Percentiles rank a stretch among this genome's conserved stretches.
Evolutionary conservation across 2,888 invertebrate species (phyloP).

Genomic region (Nemoura dubitans): DNA sequence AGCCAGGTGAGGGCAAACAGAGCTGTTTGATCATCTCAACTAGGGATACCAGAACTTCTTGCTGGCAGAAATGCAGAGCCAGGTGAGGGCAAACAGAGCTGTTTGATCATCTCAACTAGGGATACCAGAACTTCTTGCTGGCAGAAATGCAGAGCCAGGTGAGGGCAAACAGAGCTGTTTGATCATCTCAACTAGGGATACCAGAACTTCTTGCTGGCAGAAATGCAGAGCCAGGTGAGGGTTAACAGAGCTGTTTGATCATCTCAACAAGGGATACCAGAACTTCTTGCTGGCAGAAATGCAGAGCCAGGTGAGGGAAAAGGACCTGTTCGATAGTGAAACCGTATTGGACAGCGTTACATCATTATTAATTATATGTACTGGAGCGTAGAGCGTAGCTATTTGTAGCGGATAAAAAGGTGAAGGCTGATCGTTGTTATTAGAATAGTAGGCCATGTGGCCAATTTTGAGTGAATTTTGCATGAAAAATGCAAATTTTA

Average conservation of each 20-base stretch:
- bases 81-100: no score
- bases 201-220: slow-evolving; percentile 62
- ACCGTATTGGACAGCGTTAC: no score
- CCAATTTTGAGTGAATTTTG: no score
- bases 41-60: slow-evolving; percentile 70
- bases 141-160: slow-evolving; percentile 68
- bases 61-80: slow-evolving; percentile 63
- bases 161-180: no score
- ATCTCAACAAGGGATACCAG: slow-evolving; percentile 78
- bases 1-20: no score
- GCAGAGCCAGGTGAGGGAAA: slow-evolving; percentile 71
- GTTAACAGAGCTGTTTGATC: slow-evolving; percentile 63
- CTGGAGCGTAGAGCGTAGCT: no score
- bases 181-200: slow-evolving; percentile 81
- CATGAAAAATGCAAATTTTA: no score
- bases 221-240: slow-evolving; percentile 70
- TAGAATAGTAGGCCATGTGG: no score
- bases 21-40: slow-evolving; percentile 71
- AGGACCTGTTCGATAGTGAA: slow-evolving; percentile 60
- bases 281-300: slow-evolving; percentile 63
- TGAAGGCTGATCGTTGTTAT: no score
- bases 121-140: slow-evolving; percentile 68
- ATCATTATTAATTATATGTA: no score
- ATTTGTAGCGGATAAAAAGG: no score
- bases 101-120: slow-evolving; percentile 74